These are phyloP conservation scores for Eupithecia insigniata DNA, from an alignment of 2,888 invertebrate genomes.

Conservation along the genomic window DNA sequence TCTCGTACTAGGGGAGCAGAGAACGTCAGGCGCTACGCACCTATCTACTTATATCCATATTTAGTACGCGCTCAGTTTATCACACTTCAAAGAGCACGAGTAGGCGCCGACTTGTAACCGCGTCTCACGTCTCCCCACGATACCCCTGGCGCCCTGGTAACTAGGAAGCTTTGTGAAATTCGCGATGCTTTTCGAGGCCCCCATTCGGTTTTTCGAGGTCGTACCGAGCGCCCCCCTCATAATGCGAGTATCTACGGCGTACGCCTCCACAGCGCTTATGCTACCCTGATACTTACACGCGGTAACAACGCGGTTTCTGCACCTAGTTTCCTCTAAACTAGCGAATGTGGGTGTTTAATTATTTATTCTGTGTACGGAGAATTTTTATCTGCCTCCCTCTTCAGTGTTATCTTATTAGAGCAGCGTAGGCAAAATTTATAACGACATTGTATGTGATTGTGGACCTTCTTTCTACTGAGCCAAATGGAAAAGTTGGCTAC, in stretches of 20 bases:
- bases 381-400: slow-evolving; percentile 53
- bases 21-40: slow-evolving; percentile 59
- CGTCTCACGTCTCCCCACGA: slow-evolving; percentile 69
- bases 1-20: slow-evolving; percentile 44
- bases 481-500: slow-evolving; percentile 14
- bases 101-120: slow-evolving; percentile 72
- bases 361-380: slow-evolving; percentile 67
- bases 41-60: slow-evolving; percentile 63
- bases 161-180: slow-evolving; percentile 81
- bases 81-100: slow-evolving; percentile 79
- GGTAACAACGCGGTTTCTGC: slow-evolving; percentile 66
- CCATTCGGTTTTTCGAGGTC: slow-evolving; percentile 81
- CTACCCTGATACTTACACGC: slow-evolving; percentile 52
- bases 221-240: slow-evolving; percentile 59
- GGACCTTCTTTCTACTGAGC: slow-evolving; percentile 15
- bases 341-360: slow-evolving; percentile 68
- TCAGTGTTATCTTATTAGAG: slow-evolving; percentile 51
- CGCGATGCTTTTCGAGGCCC: slow-evolving; percentile 77
- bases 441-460: slow-evolving; percentile 25
- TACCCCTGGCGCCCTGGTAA: slow-evolving; percentile 64
- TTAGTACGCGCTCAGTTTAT: slow-evolving; percentile 75
- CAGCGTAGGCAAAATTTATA: slow-evolving; percentile 25
- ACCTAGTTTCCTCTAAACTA: slow-evolving; percentile 64
- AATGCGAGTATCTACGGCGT: slow-evolving; percentile 58
- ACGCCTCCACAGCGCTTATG: slow-evolving; percentile 51